These are phyloP conservation scores for Atta colombica DNA, from an alignment of 1,140 invertebrate genomes.

Conservation along the genomic window DNA sequence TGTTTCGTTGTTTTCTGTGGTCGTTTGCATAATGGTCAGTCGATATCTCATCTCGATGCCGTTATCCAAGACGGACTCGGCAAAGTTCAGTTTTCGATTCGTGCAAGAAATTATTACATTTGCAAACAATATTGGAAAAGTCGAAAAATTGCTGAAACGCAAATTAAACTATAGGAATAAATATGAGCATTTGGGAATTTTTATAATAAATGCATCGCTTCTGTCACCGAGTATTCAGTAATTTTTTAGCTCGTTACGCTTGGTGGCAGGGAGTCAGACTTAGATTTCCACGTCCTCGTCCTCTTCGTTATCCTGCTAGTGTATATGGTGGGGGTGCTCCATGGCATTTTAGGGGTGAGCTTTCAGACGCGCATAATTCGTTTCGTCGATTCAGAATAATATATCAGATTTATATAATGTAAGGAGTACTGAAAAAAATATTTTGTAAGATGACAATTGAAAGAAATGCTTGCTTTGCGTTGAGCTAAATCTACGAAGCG, in stretches of 20 bases:
- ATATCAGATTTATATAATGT: background rate
- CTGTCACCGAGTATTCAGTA: conserved; percentile 54
- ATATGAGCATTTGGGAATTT: conserved; percentile 1
- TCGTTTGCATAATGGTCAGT: conserved; percentile 18
- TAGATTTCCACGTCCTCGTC: conserved; percentile 78
- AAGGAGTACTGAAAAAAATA: background rate
- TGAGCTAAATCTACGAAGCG: conserved; percentile 71
- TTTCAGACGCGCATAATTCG: conserved; percentile 68
- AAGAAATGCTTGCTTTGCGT: background rate
- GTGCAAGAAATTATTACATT: background rate
- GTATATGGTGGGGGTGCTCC: conserved; percentile 78
- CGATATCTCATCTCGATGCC: conserved; percentile 43
- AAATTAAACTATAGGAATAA: background rate
- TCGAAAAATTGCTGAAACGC: background rate
- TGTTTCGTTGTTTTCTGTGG: conserved; percentile 37
- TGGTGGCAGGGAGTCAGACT: conserved; percentile 80
- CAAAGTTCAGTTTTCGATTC: background rate
- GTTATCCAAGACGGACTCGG: conserved; percentile 46
- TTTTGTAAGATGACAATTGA: background rate
- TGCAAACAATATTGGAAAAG: background rate
- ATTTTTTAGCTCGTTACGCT: conserved; percentile 84
- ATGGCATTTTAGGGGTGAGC: conserved; percentile 84
- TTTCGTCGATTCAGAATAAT: conserved; percentile 75
- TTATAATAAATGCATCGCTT: conserved; percentile 10
- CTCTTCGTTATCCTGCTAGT: conserved; percentile 79